Evolutionary conservation across 2,797 vertebrate species (phyloP).

Genomic region (Perdix hodgsoniae): DNA sequence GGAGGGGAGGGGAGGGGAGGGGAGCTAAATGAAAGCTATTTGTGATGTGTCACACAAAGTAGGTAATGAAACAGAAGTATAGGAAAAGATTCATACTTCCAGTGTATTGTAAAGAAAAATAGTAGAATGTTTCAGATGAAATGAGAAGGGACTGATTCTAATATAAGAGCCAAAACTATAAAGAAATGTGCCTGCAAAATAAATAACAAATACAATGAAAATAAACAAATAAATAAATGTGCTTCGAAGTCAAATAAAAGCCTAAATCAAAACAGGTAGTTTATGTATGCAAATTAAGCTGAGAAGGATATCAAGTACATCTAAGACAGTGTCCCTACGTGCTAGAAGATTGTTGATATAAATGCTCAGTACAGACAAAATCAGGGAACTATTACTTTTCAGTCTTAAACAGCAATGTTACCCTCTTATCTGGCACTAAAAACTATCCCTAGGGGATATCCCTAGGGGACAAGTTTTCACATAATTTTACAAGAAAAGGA

Average conservation of each 20-base stretch:
- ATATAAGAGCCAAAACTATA: not conserved
- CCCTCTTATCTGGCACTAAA: not conserved
- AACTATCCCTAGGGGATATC: not conserved
- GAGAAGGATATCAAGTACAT: not conserved
- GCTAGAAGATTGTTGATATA: not conserved
- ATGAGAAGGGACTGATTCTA: not conserved
- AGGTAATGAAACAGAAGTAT: not conserved
- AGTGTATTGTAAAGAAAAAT: not conserved
- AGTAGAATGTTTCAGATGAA: not conserved
- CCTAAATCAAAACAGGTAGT: not conserved
- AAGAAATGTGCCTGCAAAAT: not conserved
- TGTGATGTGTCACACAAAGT: not conserved
- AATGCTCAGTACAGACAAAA: not conserved
- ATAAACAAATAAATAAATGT: not conserved
- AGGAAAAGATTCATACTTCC: not conserved
- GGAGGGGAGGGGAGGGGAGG: no score
- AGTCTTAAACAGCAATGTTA: not conserved
- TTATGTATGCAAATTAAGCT: not conserved
- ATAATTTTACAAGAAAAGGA: not conserved
- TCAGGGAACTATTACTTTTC: not conserved
- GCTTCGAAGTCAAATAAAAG: slow-evolving; percentile 18
- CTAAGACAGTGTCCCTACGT: not conserved
- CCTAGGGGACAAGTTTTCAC: not conserved
- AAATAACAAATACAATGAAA: not conserved
- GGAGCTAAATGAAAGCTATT: not conserved